Conservation (phyloP, 2,797 vertebrate species). For the Vespertilio murinus region DNA sequence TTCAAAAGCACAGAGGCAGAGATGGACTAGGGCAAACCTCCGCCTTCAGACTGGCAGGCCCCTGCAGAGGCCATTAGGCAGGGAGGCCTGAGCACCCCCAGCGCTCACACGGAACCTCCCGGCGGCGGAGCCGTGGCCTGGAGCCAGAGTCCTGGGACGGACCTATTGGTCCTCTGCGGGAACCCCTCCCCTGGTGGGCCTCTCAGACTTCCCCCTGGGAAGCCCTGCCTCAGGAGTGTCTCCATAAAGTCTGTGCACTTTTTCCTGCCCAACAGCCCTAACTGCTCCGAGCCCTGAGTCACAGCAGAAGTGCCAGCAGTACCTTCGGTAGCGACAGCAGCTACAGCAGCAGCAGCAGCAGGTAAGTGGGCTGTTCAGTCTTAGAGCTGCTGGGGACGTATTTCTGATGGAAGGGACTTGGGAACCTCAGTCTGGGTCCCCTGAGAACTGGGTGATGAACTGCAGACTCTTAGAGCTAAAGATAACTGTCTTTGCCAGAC, state of each 20-base stretch:
- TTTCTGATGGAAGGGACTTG: background rate
- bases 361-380: background rate
- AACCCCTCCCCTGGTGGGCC: background rate
- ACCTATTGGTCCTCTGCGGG: background rate
- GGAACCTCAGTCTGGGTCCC: background rate
- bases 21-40: background rate
- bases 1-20: background rate
- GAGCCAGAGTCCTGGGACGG: background rate
- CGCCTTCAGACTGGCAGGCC: background rate
- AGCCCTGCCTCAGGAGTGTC: conserved; percentile 5
- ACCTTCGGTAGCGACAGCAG: background rate
- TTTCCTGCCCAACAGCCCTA: conserved; percentile 24
- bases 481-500: background rate
- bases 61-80: conserved; percentile 16
- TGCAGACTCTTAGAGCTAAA: background rate
- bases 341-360: background rate
- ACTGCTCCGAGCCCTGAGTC: conserved; percentile 31
- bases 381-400: background rate
- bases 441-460: background rate
- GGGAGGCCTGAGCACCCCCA: background rate
- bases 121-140: background rate
- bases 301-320: background rate
- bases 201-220: conserved; percentile 3
- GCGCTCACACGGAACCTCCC: background rate
- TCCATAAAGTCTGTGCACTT: background rate